Evolutionary conservation across 2,797 vertebrate genomes (phyloP), one percentile per base, ranked within the genome.

Genomic region (Urocyon cinereoargenteus): DNA sequence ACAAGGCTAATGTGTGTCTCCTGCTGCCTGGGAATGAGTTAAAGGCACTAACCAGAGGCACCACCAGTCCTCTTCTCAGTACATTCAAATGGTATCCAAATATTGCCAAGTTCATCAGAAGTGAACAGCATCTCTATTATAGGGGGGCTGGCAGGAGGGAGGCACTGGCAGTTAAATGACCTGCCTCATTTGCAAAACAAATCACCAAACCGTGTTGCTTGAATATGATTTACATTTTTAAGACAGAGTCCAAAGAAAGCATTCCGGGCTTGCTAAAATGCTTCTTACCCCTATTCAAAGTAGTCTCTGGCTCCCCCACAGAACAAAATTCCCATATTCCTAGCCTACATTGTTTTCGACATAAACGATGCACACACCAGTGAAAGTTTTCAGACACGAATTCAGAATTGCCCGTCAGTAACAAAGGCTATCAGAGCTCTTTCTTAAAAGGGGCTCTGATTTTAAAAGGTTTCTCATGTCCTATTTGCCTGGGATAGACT

Each of bases 201-300:
- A 87, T 83, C 49, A 53, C 34, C 36, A 88, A 55, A n/a, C 34
- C 18, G 9, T 78, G 31, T 93, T 96, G 68, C 61, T 68, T 75
- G 68, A 51, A 34, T 93, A 21, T 73, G 68, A 81, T 86, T 96
- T 92, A 64, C 79, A 89, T 82, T 73, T 95, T 94, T 68, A 88
- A 92, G 86, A 87, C 36, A 66, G 40, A 34, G 16, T 88, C 24
- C 24, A 64, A 53, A 78, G 53, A 91, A 92, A 92, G 9, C 24
- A 34, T 53, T 73, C 16, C 13, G 3, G 57, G 22, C 55, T 91
- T 70, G n/a, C 64, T 59, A 75, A 96, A 86, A 73, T 89, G 19
- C 22, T n/a, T 91, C 53, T 92, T 83, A 64, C 49, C 40, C 90
- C 26, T 62, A 49, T 86, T 86, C 53, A 66, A 55, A 66, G 66